Base-by-base conservation (phyloP, 1,140 invertebrate genomes). In the Anastrepha obliqua region DNA sequence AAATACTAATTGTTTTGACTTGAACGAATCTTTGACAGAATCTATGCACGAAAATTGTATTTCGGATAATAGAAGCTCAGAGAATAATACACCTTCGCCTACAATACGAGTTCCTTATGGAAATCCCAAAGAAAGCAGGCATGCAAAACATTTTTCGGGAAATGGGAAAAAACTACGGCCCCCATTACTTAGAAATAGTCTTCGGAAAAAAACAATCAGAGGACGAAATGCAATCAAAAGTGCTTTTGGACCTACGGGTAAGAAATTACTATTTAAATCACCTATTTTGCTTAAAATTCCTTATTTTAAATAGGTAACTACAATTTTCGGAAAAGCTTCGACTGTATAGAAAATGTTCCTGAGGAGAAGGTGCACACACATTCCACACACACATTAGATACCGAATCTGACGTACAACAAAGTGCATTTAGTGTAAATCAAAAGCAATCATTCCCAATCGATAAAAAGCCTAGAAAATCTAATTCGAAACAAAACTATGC, bases 171-270 rank as follows among this genome's bases (percentile, higher is more conserved):
- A 29, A 65, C 4, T 64, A 20, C 39, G 60, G 29, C 62, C 86
- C 39, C 60, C 58, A 65, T 29, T 64, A 47, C 42, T 65, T 20
- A 42, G 62, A 65, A 65, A 87, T 87, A 88, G 89, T 4, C 62
- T 91, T 47, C 91, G 91, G n/a, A 88, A 91, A 20, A 92, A 91
- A 64, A 90, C 90, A 51, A 70, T 86, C 17, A 88, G 89, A 13
- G 89, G 90, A 78, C 88, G 89, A 29, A 91, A 89, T 87, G 89
- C 86, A 9, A 55, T 89, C 11, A 91, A 91, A 55, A 90, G 90
- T 7, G 88, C 91, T 2, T 91, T 92, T 88, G 91, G 91, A 55
- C 90, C 89, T 7, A 91, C 90, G 64, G 91, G 91, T 91, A 62
- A 85, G 47, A 15, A 65, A 78, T 29, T 15, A 51, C 3, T 65